phyloP scores from a whole-genome alignment of 1,140 invertebrate species.

The Colletes gigas region DNA sequence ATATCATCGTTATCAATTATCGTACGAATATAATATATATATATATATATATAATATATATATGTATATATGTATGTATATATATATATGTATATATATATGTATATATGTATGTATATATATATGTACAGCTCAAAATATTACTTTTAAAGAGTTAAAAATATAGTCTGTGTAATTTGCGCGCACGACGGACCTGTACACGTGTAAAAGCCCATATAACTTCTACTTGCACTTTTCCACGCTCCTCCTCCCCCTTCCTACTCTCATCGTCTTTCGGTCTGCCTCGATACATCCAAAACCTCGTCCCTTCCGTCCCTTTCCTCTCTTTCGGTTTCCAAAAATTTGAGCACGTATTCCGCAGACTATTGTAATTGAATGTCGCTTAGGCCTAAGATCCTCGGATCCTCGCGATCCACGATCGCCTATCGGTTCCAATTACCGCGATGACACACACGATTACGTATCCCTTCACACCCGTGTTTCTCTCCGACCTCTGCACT shows the following conservation, averaged over 20 bases:
- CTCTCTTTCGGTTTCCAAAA: conserved; percentile 40
- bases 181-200: conserved; percentile 78
- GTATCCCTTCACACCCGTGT: background rate
- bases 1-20: conserved; percentile 73
- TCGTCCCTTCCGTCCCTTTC: background rate
- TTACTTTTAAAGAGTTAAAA: conserved; percentile 81
- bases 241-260: conserved; percentile 24
- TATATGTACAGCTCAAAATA: conserved; percentile 77
- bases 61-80: conserved; percentile 3
- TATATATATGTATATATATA: conserved; percentile 63
- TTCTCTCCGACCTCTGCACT: background rate
- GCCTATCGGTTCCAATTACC: background rate
- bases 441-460: background rate
- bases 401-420: conserved; percentile 37
- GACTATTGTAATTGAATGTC: conserved; percentile 64
- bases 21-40: conserved; percentile 69
- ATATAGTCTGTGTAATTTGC: conserved; percentile 80
- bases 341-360: conserved; percentile 61
- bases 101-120: conserved; percentile 14
- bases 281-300: too few relatives aligned
- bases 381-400: conserved; percentile 66
- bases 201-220: conserved; percentile 63
- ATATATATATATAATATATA: too few relatives aligned
- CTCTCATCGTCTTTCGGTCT: conserved; percentile 8
- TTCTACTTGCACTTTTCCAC: conserved; percentile 58